These are phyloP conservation scores for Nephrotoma flavescens DNA, from an alignment of 2,888 invertebrate genomes.

Conservation along the genomic window DNA sequence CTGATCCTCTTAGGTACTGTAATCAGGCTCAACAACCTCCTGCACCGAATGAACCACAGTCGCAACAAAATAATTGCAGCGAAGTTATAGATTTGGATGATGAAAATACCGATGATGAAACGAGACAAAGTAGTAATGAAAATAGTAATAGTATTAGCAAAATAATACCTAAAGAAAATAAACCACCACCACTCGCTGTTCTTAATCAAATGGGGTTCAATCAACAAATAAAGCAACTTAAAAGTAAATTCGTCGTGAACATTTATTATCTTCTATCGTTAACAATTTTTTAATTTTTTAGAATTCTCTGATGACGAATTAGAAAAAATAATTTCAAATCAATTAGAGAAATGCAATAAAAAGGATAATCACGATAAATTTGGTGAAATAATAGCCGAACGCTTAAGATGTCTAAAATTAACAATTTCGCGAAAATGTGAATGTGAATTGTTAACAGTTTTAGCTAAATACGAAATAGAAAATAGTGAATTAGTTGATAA, in stretches of 20 bases:
- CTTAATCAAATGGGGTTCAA: not conserved
- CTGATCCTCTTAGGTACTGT: not conserved
- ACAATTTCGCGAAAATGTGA: not conserved
- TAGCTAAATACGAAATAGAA: conserved; percentile 1
- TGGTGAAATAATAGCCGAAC: not conserved
- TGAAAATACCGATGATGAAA: not conserved
- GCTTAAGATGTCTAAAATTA: not conserved
- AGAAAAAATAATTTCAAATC: not conserved
- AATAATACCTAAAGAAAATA: not conserved
- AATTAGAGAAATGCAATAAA: not conserved
- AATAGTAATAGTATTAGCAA: not conserved
- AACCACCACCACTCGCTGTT: not conserved
- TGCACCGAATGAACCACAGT: not conserved
- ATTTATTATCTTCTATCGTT: not conserved
- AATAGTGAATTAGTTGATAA: not conserved
- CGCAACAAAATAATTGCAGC: not conserved
- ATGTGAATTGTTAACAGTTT: not conserved
- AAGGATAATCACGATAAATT: not conserved
- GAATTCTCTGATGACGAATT: conserved; percentile 1
- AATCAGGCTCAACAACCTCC: not conserved
- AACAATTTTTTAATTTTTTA: not conserved
- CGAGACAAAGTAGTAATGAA: not conserved
- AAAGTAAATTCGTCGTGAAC: not conserved
- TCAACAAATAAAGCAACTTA: not conserved
- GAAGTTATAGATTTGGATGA: conserved; percentile 1